Conservation (phyloP, 53 echinoderm and acorn worm species). For the Paracentrotus lividus region DNA sequence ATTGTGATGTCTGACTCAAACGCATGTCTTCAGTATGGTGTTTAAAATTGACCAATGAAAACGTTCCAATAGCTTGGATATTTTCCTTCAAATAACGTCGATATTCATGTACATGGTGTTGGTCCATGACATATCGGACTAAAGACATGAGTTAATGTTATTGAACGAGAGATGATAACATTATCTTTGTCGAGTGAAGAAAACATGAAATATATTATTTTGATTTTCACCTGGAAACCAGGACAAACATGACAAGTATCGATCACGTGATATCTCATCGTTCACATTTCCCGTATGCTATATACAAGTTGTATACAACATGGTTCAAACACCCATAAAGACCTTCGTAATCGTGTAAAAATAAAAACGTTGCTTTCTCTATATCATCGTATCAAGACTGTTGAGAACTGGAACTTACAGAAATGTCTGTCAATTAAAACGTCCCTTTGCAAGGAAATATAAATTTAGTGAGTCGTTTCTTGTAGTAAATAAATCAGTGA, state of each 20-base stretch:
- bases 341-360: not conserved
- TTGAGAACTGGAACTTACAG: not conserved
- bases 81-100: not conserved
- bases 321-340: no score
- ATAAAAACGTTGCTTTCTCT: not conserved
- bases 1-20: not conserved
- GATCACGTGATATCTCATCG: not conserved
- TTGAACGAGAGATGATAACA: not conserved
- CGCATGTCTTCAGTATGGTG: not conserved
- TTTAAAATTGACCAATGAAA: not conserved
- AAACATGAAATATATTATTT: not conserved
- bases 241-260: not conserved
- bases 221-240: not conserved
- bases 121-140: not conserved
- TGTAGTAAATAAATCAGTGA: not conserved
- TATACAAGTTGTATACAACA: no score
- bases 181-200: not conserved
- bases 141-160: not conserved
- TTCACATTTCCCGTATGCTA: no score
- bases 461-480: not conserved
- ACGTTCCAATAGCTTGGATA: not conserved
- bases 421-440: not conserved
- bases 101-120: not conserved
- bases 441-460: not conserved
- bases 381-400: not conserved